These are phyloP conservation scores for Epinotia brunnichana DNA, from an alignment of 2,888 invertebrate genomes.

Conservation along the genomic window DNA sequence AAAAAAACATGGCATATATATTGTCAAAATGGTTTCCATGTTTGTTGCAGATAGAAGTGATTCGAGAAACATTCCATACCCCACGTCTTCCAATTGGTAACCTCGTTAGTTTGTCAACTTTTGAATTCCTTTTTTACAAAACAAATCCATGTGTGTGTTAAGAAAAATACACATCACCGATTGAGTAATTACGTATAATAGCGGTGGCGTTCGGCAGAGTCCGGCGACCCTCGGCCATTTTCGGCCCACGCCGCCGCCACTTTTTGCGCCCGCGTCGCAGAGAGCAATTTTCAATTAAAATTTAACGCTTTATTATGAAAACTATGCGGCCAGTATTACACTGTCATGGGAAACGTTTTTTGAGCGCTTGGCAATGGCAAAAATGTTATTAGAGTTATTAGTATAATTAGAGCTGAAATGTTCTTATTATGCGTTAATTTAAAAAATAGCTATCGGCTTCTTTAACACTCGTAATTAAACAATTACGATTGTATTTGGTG, in stretches of 20 bases:
- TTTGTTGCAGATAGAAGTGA: neutral
- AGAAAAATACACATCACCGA: constrained; percentile 62
- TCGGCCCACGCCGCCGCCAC: constrained; percentile 56
- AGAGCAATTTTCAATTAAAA: constrained; percentile 76
- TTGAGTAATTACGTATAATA: constrained; percentile 73
- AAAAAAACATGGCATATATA: neutral
- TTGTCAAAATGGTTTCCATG: neutral
- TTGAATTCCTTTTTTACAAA: constrained; percentile 40
- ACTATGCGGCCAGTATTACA: constrained; percentile 61
- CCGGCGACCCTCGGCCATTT: constrained; percentile 63
- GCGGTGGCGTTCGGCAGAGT: constrained; percentile 57
- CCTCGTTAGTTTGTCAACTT: constrained; percentile 19
- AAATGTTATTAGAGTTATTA: neutral
- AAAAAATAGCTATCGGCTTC: neutral
- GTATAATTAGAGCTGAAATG: neutral
- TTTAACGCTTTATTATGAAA: constrained; percentile 76
- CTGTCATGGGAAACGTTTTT: constrained; percentile 50
- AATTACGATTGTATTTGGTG: neutral
- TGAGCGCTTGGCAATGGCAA: neutral
- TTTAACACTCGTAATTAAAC: neutral
- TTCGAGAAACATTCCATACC: neutral
- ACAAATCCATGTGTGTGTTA: constrained; percentile 50
- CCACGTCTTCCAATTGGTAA: constrained; percentile 7
- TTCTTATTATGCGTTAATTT: neutral
- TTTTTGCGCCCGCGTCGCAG: constrained; percentile 64